These are phyloP conservation scores for Riparia riparia DNA, from an alignment of 2,113 vertebrate genomes.

Conservation along the genomic window DNA sequence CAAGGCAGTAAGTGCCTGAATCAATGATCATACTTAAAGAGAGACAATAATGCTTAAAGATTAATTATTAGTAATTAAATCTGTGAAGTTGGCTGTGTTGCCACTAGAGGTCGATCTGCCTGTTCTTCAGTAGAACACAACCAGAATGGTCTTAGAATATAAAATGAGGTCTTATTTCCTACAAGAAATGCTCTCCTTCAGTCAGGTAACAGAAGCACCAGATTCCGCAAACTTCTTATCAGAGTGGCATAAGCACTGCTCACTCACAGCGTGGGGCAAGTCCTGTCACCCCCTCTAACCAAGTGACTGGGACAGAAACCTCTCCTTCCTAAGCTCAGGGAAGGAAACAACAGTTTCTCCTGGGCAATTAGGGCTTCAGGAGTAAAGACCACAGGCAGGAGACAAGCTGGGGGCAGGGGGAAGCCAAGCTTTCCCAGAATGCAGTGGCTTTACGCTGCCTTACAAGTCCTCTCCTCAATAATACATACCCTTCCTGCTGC, in stretches of 20 bases:
- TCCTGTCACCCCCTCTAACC: not conserved
- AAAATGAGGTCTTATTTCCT: not conserved
- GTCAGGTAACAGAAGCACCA: not conserved
- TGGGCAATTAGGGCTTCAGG: not conserved
- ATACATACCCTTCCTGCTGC: constrained; percentile 83
- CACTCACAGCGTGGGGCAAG: fast-evolving
- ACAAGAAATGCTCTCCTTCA: not conserved
- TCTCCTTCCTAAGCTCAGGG: not conserved
- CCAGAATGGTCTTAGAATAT: not conserved
- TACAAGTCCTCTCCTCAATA: not conserved
- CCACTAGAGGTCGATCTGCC: constrained; percentile 21
- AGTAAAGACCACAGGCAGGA: not conserved
- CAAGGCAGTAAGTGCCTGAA: not conserved
- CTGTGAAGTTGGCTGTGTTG: not conserved
- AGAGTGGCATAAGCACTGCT: not conserved
- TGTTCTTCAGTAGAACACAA: not conserved
- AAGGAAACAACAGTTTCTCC: not conserved
- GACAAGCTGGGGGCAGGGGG: not conserved
- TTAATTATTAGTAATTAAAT: not conserved
- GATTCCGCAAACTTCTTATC: not conserved
- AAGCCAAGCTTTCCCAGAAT: not conserved
- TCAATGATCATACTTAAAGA: not conserved
- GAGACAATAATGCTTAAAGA: not conserved
- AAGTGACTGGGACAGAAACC: not conserved
- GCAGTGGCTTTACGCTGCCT: not conserved